Conservation (phyloP, 2,888 invertebrate species). For the Drosophila yooni region DNA sequence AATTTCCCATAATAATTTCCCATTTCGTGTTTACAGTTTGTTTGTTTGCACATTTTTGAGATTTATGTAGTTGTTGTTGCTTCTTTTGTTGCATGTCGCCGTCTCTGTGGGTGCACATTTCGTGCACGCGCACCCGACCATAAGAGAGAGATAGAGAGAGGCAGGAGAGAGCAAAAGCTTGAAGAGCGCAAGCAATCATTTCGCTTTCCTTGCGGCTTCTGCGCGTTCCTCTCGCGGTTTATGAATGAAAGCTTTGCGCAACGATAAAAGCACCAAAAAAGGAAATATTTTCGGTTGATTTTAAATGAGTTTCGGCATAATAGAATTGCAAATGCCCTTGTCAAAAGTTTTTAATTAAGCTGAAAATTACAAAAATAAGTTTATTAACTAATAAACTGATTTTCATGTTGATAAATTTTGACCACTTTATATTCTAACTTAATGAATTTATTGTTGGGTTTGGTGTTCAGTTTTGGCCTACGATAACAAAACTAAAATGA, state of each 20-base stretch:
- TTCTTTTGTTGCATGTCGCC: constrained; percentile 41
- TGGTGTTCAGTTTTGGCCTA: not conserved
- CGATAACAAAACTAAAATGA: not conserved
- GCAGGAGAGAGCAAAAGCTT: constrained; percentile 6
- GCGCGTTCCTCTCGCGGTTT: constrained; percentile 37
- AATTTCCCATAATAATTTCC: constrained; percentile 59
- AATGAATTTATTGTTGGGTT: not conserved
- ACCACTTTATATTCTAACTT: fast-evolving
- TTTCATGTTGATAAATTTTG: not conserved
- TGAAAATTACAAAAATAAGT: not conserved
- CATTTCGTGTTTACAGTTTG: constrained; percentile 33
- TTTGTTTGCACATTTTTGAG: constrained; percentile 27
- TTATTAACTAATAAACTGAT: not conserved
- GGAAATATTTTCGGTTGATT: constrained; percentile 17
- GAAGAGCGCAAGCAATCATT: constrained; percentile 25
- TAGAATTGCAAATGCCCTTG: constrained; percentile 1
- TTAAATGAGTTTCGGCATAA: constrained; percentile 26
- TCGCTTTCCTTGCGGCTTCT: constrained; percentile 48
- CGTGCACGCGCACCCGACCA: constrained; percentile 42
- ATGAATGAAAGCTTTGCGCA: constrained; percentile 53
- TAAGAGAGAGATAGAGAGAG: not conserved
- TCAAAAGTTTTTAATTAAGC: not conserved
- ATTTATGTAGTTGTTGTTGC: constrained; percentile 29
- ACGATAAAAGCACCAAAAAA: constrained; percentile 41
- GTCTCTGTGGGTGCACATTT: constrained; percentile 26